A percentile compares a stretch with the other conserved stretches of the same genome.
Evolutionary conservation across 1,140 invertebrate genomes (phyloP).

Genomic region (Muscidifurax raptorellus): DNA sequence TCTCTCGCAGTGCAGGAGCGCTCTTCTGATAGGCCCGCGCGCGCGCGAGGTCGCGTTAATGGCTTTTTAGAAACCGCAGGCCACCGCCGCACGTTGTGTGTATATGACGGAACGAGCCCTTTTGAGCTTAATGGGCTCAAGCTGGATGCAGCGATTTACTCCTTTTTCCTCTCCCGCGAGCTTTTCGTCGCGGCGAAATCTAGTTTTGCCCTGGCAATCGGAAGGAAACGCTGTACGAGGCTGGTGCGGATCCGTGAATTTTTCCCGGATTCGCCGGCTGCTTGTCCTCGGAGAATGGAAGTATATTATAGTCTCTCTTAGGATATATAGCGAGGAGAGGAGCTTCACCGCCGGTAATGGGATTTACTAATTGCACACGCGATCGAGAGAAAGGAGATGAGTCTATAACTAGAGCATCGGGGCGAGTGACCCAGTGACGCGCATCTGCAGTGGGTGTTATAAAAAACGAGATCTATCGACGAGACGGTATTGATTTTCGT

Average conservation of each 20-base stretch:
- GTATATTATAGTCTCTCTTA: too few relatives aligned
- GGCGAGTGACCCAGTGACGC: background rate
- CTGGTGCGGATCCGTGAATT: constrained; percentile 2
- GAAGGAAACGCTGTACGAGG: background rate
- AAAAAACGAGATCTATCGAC: constrained; percentile 9
- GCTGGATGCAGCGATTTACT: background rate
- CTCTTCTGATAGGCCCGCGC: constrained; percentile 60
- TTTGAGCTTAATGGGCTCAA: constrained; percentile 16
- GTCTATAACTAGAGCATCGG: background rate
- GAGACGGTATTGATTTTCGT: constrained; percentile 20
- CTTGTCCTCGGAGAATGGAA: background rate
- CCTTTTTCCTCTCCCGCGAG: background rate
- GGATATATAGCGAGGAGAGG: background rate
- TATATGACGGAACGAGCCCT: background rate
- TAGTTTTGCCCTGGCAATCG: background rate
- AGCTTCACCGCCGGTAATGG: constrained; percentile 23
- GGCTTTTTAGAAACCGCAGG: constrained; percentile 62
- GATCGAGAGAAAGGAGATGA: too few relatives aligned
- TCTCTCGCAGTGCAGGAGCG: constrained; percentile 43
- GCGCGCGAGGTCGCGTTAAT: constrained; percentile 61
- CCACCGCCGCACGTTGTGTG: background rate
- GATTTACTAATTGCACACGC: constrained; percentile 37
- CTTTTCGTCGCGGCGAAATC: constrained; percentile 2
- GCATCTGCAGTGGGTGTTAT: background rate
- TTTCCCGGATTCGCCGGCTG: constrained; percentile 5